A percentile compares a stretch with the other conserved stretches of the same genome.
Evolutionary conservation across 1,140 invertebrate species (phyloP).

Genomic region (Babylonia areolata): DNA sequence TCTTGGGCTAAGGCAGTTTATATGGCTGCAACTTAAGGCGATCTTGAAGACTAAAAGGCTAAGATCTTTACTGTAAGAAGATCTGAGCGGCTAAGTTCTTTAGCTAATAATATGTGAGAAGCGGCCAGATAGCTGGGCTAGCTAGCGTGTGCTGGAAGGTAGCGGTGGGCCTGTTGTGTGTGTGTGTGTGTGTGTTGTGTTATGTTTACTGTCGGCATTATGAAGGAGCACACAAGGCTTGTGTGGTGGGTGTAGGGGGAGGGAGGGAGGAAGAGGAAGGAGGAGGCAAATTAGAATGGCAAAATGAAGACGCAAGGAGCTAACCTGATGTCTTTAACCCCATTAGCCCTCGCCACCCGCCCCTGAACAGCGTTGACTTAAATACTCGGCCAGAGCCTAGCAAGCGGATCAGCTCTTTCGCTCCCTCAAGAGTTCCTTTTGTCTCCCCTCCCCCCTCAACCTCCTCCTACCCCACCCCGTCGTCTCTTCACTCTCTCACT

Average conservation of each 20-base stretch:
- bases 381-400: not conserved
- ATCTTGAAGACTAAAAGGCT: constrained; percentile 46
- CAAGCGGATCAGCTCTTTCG: not conserved
- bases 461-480: not conserved
- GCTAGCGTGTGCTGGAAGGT: not conserved
- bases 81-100: constrained; percentile 50
- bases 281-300: not conserved
- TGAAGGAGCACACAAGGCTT: not conserved
- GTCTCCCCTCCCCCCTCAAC: not conserved
- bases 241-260: not conserved
- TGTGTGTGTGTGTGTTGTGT: constrained; percentile 6
- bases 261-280: not conserved
- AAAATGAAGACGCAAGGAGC: not conserved
- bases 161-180: not conserved
- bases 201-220: not conserved
- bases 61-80: constrained; percentile 54
- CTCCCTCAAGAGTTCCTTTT: no score
- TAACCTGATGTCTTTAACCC: no score
- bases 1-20: constrained; percentile 33
- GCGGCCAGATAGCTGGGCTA: constrained; percentile 23
- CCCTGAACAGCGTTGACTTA: not conserved
- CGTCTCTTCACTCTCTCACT: not conserved
- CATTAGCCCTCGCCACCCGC: not conserved
- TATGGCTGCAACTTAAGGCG: constrained; percentile 44
- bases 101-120: constrained; percentile 47